Percentiles rank a stretch among this genome's conserved stretches.
Conservation (phyloP, 37 sponge, comb jelly and placozoan species). For the Cladorhizidae sp. region DNA sequence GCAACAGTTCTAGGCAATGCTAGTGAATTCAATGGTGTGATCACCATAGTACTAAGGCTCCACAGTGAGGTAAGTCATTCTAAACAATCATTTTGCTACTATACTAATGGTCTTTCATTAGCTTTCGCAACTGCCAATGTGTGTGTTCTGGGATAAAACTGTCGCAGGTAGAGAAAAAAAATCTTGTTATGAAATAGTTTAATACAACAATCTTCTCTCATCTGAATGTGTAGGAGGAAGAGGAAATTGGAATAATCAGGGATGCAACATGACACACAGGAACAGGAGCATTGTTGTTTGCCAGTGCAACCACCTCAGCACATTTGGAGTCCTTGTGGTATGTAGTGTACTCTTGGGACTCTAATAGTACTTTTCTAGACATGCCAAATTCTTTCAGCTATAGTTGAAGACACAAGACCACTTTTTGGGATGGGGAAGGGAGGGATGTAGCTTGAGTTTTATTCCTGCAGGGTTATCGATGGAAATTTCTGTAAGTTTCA, state of each 20-base stretch:
- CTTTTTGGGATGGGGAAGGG: no score
- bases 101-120: neutral
- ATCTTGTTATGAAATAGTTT: neutral
- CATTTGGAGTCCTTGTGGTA: slow-evolving; percentile 46
- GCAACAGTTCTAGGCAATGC: slow-evolving; percentile 4
- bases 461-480: no score
- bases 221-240: slow-evolving; percentile 2
- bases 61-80: neutral
- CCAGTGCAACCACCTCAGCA: slow-evolving; percentile 35
- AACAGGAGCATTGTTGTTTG: slow-evolving; percentile 7
- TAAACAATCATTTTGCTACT: no score
- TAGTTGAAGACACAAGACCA: no score
- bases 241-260: slow-evolving; percentile 20
- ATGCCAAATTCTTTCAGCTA: no score
- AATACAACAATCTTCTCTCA: no score
- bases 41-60: slow-evolving; percentile 8
- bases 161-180: slow-evolving; percentile 1
- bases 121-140: neutral
- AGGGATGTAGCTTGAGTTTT: no score
- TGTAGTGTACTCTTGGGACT: neutral
- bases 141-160: slow-evolving; percentile 30
- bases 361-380: no score
- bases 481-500: no score
- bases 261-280: slow-evolving; percentile 3
- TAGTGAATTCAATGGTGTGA: neutral